Percentiles rank a stretch among this genome's conserved stretches.
Conservation (phyloP, 2,888 invertebrate species). For the Trichacis sp. region DNA sequence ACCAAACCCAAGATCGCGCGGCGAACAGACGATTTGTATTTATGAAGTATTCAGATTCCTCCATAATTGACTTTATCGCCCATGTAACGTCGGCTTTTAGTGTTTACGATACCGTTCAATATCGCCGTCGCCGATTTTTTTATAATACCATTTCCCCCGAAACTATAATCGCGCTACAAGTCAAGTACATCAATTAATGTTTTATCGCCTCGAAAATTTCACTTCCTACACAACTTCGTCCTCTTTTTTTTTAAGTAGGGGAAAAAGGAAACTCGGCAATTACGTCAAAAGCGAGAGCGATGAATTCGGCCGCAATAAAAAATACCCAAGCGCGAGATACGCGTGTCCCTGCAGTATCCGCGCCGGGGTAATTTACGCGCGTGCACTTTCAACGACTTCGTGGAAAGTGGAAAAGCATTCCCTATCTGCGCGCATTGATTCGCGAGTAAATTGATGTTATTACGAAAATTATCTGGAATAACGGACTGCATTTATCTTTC, state of each 20-base stretch:
- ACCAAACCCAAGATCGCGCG: neutral
- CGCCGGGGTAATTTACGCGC: conserved; percentile 46
- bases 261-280: conserved; percentile 24
- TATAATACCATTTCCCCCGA: neutral
- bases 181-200: neutral
- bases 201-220: neutral
- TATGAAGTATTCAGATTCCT: conserved; percentile 20
- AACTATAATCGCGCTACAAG: neutral
- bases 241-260: too few species aligned
- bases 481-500: conserved; percentile 13
- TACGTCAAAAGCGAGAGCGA: conserved; percentile 31
- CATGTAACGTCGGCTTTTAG: conserved; percentile 51
- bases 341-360: conserved; percentile 48
- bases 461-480: conserved; percentile 15
- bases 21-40: conserved; percentile 2
- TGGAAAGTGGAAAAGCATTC: conserved; percentile 50
- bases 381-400: conserved; percentile 47
- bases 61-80: conserved; percentile 48
- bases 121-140: neutral
- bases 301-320: conserved; percentile 38
- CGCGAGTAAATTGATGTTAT: conserved; percentile 11
- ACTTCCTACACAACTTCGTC: neutral
- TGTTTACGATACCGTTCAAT: conserved; percentile 47
- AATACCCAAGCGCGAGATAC: conserved; percentile 36
- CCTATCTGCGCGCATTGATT: conserved; percentile 21